Evolutionary conservation across 2,888 invertebrate species (phyloP), one percentile per base, ranked within the genome.

Genomic region (Dryobota labecula): DNA sequence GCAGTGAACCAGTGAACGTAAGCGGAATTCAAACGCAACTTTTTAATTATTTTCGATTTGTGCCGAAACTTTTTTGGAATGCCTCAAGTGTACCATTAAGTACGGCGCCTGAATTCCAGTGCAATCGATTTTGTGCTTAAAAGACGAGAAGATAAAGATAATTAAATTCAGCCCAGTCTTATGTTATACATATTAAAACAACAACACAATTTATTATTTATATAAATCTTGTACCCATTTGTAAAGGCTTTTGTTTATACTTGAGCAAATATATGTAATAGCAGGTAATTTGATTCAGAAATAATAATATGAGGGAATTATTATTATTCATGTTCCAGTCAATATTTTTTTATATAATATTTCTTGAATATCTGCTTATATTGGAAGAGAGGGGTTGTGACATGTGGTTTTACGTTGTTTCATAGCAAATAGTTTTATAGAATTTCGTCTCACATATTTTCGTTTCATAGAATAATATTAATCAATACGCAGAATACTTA

Each of bases 41-140:
- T 90, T 89, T 90, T 90, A 91, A 91, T 90, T 90, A 90, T 88
- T 87, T 89, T 89, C 81, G 86, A 88, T 89, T 90, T 88, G 78
- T 75, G 69, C 66, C 62, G 41, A 83, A 87, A 87, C 80, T 87
- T 88, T 83, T 85, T 75, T 57, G 72, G 74, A 84, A 86, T 85
- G 76, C 82, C 76, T 84, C 80, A 83, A 84, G 78, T 83, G 85
- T 86, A 78, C 76, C 79, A 80, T 84, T 85, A 82, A 86, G 77
- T 80, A 78, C 76, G 76, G 82, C 73, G 82, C 47, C 79, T 76
- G 80, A 70, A 85, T 77, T 84, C 85, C 80, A 80, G 76, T 61
- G 71, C 79, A 80, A 85, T 87, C 83, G 82, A 86, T 87, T 86
- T 87, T 74, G 45, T 72, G 56, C 70, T 81, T 78, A 78, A 81